A percentile compares a stretch with the other conserved stretches of the same genome.
Conservation (phyloP, 2,797 vertebrate species). For the Rhabdophis nuchalis region DNA sequence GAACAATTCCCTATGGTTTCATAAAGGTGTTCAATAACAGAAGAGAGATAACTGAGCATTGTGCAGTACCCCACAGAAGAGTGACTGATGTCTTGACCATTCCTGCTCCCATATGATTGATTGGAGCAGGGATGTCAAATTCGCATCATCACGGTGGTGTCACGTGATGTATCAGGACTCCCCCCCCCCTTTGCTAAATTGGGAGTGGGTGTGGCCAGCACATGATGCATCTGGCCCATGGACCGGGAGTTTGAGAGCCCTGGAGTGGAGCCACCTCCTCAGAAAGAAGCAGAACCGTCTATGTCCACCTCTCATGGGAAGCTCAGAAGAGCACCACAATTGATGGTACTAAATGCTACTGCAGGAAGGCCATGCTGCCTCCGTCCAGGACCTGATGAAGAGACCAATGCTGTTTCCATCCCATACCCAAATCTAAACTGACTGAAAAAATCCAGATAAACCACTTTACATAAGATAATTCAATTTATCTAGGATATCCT, state of each 20-base stretch:
- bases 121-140: background rate
- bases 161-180: too few relatives aligned
- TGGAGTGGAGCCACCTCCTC: background rate
- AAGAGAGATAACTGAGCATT: background rate
- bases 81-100: background rate
- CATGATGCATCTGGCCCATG: too few relatives aligned
- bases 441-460: background rate
- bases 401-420: background rate
- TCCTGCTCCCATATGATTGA: background rate
- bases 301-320: background rate
- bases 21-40: background rate
- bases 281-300: background rate
- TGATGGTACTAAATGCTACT: background rate
- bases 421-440: background rate
- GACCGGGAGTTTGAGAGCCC: too few relatives aligned
- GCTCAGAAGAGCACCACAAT: background rate
- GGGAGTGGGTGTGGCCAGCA: too few relatives aligned
- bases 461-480: background rate
- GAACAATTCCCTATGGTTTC: background rate
- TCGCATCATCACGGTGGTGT: too few relatives aligned
- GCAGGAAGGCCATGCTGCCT: background rate
- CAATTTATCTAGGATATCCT: background rate
- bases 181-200: too few relatives aligned
- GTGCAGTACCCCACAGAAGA: background rate
- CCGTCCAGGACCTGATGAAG: background rate